These are phyloP conservation scores for Belonocnema kinseyi DNA, from an alignment of 1,140 invertebrate species.

Conservation along the genomic window DNA sequence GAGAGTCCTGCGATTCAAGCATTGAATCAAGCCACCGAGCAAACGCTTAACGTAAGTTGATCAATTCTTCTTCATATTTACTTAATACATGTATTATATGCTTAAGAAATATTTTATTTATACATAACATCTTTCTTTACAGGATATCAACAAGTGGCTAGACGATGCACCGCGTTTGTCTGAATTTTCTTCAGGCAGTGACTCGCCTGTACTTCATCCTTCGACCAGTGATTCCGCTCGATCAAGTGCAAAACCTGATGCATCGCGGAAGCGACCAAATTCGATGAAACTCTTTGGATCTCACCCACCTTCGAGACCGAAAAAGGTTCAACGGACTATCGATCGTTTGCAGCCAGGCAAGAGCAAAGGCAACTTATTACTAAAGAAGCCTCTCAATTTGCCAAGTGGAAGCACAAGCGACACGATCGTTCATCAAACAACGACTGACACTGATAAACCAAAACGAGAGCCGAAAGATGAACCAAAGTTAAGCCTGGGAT, in stretches of 20 bases:
- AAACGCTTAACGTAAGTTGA: conserved; percentile 83
- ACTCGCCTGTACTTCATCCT: conserved; percentile 78
- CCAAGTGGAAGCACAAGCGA: conserved; percentile 47
- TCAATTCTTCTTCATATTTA: conserved; percentile 42
- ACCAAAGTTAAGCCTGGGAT: conserved; percentile 87
- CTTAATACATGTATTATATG: neutral
- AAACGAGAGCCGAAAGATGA: conserved; percentile 76
- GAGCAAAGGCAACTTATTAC: conserved; percentile 88
- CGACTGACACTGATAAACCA: conserved; percentile 47
- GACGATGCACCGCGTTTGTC: conserved; percentile 87
- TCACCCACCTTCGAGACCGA: conserved; percentile 76
- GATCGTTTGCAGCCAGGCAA: conserved; percentile 89
- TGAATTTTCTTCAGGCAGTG: conserved; percentile 83
- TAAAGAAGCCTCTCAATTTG: conserved; percentile 68
- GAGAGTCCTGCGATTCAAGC: conserved; percentile 82
- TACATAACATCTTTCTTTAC: conserved; percentile 42
- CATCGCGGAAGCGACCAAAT: conserved; percentile 63
- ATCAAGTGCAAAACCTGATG: conserved; percentile 52
- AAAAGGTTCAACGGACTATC: conserved; percentile 87
- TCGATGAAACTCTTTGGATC: conserved; percentile 67
- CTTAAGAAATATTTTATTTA: neutral
- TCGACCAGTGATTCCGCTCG: conserved; percentile 59
- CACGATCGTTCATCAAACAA: conserved; percentile 39
- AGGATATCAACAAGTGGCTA: conserved; percentile 91
- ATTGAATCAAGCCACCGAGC: conserved; percentile 85